Evolutionary conservation across 2,113 vertebrate species (phyloP), one percentile per base, ranked within the genome.

Genomic region (Lasiurus cinereus): DNA sequence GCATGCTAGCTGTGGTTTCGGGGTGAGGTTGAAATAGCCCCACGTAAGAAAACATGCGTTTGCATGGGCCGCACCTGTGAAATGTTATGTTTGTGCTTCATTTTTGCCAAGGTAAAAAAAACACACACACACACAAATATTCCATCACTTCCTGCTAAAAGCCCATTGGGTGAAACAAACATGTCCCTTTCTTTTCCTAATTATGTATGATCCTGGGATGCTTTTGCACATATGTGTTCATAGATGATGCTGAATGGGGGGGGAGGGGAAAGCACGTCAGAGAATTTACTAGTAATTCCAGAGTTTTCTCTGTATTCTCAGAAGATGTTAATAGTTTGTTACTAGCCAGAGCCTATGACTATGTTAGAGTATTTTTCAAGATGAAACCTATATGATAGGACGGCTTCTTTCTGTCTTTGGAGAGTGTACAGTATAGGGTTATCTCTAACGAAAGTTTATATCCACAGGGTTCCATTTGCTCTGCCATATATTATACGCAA

Each of bases 21-120:
- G 97, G 97, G 92, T 97, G 93, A 96, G 39, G 93, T 94, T 94
- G 90, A 73, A 79, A 91, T 16, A 79, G 84, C 94, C 96, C 89
- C 85, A 52, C 97, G 54, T 94, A 88, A 95, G 92, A 96, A 93
- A 96, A 98, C 98, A 97, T 90, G 98, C 97, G 8, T 98, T 97
- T 98, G 98, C 98, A 98, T 98, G 98, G 97, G 97, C 92, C 93
- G 50, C 97, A 97, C 97, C 97, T 97, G 97, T 98, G 97, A 97
- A 91, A 94, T 94, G 93, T 97, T 98, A 86, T 1, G 0, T 98
- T 93, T 0, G 91, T 98, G 97, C 97, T 98, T 97, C 8, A 33
- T 98, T 98, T 94, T 97, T 6, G 72, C 98, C 98, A 96, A 97
- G 98, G 59, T 95, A 76, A 46, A 70, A 72, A 18, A 24, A 39